Conservation (phyloP, 2,888 invertebrate genomes). For the Oithona nana region DNA sequence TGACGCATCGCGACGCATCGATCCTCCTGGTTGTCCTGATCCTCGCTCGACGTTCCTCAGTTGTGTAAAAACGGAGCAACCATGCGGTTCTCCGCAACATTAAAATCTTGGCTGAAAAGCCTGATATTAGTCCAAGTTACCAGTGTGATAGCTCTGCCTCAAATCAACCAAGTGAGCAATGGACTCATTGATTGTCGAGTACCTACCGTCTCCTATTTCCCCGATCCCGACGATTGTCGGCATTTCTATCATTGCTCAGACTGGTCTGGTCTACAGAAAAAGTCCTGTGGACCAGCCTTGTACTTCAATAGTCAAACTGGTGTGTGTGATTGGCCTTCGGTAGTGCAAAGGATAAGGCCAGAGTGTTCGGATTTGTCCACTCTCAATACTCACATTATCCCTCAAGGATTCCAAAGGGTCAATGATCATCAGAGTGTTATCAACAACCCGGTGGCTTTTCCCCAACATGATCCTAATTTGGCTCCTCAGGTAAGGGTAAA, state of each 20-base stretch:
- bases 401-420: background rate
- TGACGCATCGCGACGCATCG: no score
- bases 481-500: no score
- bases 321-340: slow-evolving; percentile 9
- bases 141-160: no score
- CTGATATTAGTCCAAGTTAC: no score
- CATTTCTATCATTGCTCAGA: slow-evolving; percentile 12
- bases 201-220: background rate
- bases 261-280: slow-evolving; percentile 12
- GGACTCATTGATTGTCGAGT: slow-evolving; percentile 8
- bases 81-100: no score
- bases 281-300: background rate
- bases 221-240: slow-evolving; percentile 10
- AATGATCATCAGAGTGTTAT: background rate
- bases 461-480: no score
- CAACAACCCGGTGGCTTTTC: background rate
- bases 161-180: no score
- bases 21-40: no score
- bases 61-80: no score
- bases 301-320: slow-evolving; percentile 1
- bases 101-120: no score
- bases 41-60: no score
- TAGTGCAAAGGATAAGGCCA: slow-evolving; percentile 3
- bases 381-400: background rate
- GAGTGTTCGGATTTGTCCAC: background rate